Conservation (phyloP, 1,140 invertebrate genomes). For the Gryon sp. region DNA sequence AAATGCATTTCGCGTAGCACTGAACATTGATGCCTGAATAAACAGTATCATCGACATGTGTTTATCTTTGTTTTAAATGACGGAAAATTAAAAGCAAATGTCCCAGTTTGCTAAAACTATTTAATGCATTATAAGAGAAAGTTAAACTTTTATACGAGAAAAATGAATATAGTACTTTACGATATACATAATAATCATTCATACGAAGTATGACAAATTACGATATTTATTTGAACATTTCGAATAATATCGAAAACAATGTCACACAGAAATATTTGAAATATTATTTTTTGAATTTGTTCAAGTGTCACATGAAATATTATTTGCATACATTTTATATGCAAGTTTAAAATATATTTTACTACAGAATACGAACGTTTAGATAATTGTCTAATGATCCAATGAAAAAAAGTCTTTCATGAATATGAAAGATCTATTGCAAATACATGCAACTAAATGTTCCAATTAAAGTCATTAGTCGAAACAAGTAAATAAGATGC, state of each 20-base stretch:
- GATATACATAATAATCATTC: too few relatives aligned
- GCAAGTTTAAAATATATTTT: too few relatives aligned
- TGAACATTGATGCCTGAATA: constrained; percentile 14
- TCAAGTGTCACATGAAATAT: too few relatives aligned
- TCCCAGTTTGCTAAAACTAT: background rate
- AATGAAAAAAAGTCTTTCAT: background rate
- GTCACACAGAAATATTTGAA: too few relatives aligned
- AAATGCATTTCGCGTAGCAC: constrained; percentile 1
- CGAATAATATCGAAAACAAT: too few relatives aligned
- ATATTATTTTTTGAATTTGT: too few relatives aligned
- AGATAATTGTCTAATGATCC: constrained; percentile 7
- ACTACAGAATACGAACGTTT: background rate
- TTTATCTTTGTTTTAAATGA: constrained; percentile 25
- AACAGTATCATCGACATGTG: constrained; percentile 12
- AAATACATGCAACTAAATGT: constrained; percentile 33
- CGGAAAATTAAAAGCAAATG: constrained; percentile 26
- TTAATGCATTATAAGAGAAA: too few relatives aligned
- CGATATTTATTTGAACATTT: too few relatives aligned
- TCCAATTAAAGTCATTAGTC: constrained; percentile 42
- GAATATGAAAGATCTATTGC: constrained; percentile 25
- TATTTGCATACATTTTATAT: too few relatives aligned
- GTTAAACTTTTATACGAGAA: too few relatives aligned
- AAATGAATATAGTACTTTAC: too few relatives aligned
- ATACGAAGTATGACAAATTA: too few relatives aligned
- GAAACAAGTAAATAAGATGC: constrained; percentile 26